Evolutionary conservation across 2,888 invertebrate genomes (phyloP), one percentile per base, ranked within the genome.

Genomic region (Orgyia antiqua): DNA sequence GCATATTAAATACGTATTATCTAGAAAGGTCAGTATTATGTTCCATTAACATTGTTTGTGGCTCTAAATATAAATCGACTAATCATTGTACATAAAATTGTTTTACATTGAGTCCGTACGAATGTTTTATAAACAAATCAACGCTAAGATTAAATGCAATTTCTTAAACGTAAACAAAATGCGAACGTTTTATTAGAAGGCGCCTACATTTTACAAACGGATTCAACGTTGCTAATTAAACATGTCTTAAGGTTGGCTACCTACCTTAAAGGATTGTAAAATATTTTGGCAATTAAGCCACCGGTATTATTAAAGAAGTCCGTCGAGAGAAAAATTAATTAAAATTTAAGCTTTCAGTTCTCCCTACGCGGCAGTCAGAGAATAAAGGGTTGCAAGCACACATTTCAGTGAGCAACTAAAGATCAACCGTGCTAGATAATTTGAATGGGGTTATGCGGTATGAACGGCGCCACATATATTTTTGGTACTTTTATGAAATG

Each of bases 291-390:
- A 78, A 76, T 75, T 74, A 74, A 65, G 67, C 59, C 59, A 49
- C 64, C 49, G 53, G 61, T 72, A 66, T 69, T 70, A 70, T 71
- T 71, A 71, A 76, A 73, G 70, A 72, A 76, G 56, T 72, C 73
- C 51, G 58, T 72, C 60, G 64, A 78, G 77, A 79, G 78, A 79
- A 80, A 82, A 82, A 82, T 80, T 83, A 80, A 82, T 84, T 80
- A 82, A 77, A 79, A 68, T 77, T 76, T 71, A 77, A 79, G 67
- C 77, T 73, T 65, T 71, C 68, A 62, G 58, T 63, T 61, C 56
- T 66, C 69, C 66, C 72, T 62, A 53, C 57, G 66, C 63, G 62
- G 63, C 59, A 67, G 66, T 62, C 53, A 52, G 57, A 58, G 65
- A 67, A 76, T 71, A 71, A 77, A 72, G 68, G 62, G 60, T 58